phyloP scores from a whole-genome alignment of 2,888 invertebrate genomes.

The Thelaira solivaga region DNA sequence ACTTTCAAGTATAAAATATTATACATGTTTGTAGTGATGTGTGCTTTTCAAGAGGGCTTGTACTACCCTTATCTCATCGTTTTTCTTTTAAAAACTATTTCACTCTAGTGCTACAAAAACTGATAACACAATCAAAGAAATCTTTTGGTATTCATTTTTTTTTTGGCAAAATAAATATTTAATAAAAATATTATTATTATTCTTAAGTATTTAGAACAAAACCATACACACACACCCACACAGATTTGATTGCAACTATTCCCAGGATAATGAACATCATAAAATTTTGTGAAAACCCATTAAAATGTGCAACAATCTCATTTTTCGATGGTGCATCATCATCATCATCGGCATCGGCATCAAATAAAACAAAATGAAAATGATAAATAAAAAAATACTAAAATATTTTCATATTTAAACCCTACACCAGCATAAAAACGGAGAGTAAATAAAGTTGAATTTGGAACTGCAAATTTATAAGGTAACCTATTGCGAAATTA shows the following conservation, averaged over 20 bases:
- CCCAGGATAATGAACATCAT: constrained; percentile 56
- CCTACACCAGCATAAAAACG: not conserved
- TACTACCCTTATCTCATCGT: too few species aligned
- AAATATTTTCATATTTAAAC: constrained; percentile 14
- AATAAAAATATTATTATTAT: constrained; percentile 29
- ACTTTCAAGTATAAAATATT: too few species aligned
- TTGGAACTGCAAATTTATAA: not conserved
- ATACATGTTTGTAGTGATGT: too few species aligned
- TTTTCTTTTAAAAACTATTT: too few species aligned
- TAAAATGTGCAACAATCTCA: constrained; percentile 57
- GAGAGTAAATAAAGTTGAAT: not conserved
- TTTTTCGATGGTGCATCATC: constrained; percentile 53
- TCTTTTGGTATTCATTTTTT: too few species aligned
- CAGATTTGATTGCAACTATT: constrained; percentile 53
- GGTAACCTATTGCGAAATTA: not conserved
- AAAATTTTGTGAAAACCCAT: constrained; percentile 53
- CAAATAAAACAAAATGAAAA: constrained; percentile 32
- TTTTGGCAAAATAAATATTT: too few species aligned
- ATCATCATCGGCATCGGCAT: constrained; percentile 32
- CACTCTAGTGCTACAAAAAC: too few species aligned
- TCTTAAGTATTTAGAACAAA: constrained; percentile 45
- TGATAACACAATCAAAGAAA: not conserved
- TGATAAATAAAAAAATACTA: not conserved
- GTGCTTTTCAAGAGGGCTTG: too few species aligned
- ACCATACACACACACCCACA: too few species aligned